Evolutionary conservation across 2,888 invertebrate genomes (phyloP).

Genomic region (Crocallis elinguaria): DNA sequence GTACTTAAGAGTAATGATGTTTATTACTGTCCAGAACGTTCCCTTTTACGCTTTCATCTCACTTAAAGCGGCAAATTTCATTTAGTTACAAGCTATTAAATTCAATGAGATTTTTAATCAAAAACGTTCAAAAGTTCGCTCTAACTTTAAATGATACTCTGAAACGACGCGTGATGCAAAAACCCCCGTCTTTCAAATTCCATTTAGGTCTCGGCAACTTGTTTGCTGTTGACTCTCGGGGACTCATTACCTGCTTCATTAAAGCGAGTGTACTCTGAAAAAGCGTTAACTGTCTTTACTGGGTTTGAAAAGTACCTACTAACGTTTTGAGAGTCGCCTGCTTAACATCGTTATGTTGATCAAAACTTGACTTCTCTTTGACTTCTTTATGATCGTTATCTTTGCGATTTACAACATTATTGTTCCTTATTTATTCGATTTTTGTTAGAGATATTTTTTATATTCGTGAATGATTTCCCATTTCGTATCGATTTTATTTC

Average conservation of each 20-base stretch:
- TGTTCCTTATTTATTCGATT: background rate
- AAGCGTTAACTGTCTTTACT: conserved; percentile 49
- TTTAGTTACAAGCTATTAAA: background rate
- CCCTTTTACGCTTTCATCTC: background rate
- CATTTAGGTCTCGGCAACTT: conserved; percentile 47
- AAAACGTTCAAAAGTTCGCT: background rate
- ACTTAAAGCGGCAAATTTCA: background rate
- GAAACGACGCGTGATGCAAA: conserved; percentile 34
- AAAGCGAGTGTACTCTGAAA: conserved; percentile 65
- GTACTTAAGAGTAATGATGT: conserved; percentile 12
- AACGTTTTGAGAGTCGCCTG: conserved; percentile 5
- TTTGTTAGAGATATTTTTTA: background rate
- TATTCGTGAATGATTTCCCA: background rate
- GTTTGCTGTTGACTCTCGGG: conserved; percentile 65
- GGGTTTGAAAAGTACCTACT: conserved; percentile 18
- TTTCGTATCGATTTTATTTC: too few species aligned
- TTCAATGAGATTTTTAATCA: conserved; percentile 1
- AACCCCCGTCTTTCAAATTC: conserved; percentile 38
- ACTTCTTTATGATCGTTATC: background rate
- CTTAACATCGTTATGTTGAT: conserved; percentile 1
- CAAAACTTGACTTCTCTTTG: background rate
- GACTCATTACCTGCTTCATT: conserved; percentile 78
- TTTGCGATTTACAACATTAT: background rate
- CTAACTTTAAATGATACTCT: conserved; percentile 15
- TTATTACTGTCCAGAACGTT: conserved; percentile 12